Evolutionary conservation across 2,888 invertebrate genomes (phyloP).

Genomic region (Biston betularia): DNA sequence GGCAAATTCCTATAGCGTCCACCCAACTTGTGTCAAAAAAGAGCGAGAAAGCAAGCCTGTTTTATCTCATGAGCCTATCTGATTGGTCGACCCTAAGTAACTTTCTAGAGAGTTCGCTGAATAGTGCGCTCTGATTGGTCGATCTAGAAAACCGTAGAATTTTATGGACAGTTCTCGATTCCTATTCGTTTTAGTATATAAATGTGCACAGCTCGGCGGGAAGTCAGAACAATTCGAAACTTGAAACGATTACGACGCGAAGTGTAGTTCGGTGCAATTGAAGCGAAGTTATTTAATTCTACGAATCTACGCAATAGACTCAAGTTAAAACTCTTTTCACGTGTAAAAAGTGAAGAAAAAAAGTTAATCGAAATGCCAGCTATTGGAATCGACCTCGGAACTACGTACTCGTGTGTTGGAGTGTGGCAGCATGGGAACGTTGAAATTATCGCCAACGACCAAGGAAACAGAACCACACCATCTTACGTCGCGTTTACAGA

Average conservation of each 20-base stretch:
- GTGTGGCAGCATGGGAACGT: conserved; percentile 89
- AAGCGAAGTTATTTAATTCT: conserved; percentile 7
- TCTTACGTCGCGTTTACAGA: conserved; percentile 91
- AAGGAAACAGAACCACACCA: conserved; percentile 91
- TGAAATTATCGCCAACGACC: conserved; percentile 90
- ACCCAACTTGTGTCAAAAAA: neutral
- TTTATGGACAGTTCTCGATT: conserved; percentile 10
- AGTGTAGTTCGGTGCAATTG: conserved; percentile 10
- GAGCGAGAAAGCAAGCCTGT: conserved; percentile 3
- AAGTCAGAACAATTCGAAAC: conserved; percentile 18
- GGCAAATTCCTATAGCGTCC: conserved; percentile 6
- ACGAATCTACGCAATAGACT: neutral
- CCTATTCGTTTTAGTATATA: conserved; percentile 18
- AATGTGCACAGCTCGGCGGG: conserved; percentile 15
- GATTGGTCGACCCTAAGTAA: conserved; percentile 11
- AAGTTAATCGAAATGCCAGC: conserved; percentile 75
- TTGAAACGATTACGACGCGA: conserved; percentile 11
- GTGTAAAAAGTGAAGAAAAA: conserved; percentile 2
- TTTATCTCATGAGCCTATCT: neutral
- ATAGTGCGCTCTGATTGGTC: conserved; percentile 11
- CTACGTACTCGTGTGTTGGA: conserved; percentile 85
- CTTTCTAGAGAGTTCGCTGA: conserved; percentile 6
- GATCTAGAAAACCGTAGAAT: conserved; percentile 10
- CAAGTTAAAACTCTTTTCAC: conserved; percentile 6
- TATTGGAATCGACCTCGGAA: conserved; percentile 85